These are phyloP conservation scores for Coremacera marginata DNA, from an alignment of 2,888 invertebrate genomes.

Conservation along the genomic window DNA sequence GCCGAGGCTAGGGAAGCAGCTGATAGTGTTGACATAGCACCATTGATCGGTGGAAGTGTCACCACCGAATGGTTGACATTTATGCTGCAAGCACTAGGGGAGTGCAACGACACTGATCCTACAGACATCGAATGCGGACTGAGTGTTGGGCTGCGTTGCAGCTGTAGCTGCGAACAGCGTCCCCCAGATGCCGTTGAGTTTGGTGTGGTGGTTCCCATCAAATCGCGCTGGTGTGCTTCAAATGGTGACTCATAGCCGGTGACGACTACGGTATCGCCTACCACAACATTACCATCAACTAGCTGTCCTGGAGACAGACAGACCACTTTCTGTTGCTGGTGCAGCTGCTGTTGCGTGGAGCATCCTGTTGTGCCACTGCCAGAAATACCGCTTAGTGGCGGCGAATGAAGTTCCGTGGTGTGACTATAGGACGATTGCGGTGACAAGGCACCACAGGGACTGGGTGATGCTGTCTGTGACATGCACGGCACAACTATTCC, in stretches of 20 bases:
- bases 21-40: conserved; percentile 69
- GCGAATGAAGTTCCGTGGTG: conserved; percentile 80
- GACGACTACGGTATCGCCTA: conserved; percentile 46
- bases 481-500: conserved; percentile 73
- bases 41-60: conserved; percentile 59
- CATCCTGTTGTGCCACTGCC: not conserved
- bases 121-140: conserved; percentile 76
- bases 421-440: conserved; percentile 89
- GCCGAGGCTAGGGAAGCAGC: conserved; percentile 50
- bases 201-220: conserved; percentile 51
- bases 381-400: conserved; percentile 60
- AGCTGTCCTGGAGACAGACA: conserved; percentile 51
- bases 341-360: conserved; percentile 25
- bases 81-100: conserved; percentile 69
- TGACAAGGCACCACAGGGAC: conserved; percentile 72
- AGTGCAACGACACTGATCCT: conserved; percentile 68
- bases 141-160: conserved; percentile 76
- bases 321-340: conserved; percentile 50
- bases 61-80: conserved; percentile 47
- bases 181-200: conserved; percentile 55
- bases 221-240: conserved; percentile 55
- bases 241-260: conserved; percentile 82
- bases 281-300: conserved; percentile 29
- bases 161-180: conserved; percentile 66
- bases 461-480: conserved; percentile 59